Percentiles rank a stretch among this genome's conserved stretches.
phyloP scores from a whole-genome alignment of 2,797 vertebrate species.

The Diglossa cyanea region DNA sequence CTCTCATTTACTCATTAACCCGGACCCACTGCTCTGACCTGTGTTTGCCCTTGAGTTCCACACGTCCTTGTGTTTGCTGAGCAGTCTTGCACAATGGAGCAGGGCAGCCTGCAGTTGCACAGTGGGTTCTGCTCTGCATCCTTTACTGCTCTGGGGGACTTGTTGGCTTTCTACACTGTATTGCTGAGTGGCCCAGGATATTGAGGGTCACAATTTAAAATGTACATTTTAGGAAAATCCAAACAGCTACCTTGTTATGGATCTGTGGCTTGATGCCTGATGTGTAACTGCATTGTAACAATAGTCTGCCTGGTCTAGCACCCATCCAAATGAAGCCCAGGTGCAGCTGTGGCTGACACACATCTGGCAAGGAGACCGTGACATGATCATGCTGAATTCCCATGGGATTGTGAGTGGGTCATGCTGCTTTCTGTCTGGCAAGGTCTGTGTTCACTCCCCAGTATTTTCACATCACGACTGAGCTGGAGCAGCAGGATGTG shows the following conservation, averaged over 20 bases:
- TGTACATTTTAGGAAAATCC: not conserved
- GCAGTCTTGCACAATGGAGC: not conserved
- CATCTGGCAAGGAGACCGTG: not conserved
- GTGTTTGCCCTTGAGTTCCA: not conserved
- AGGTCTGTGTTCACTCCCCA: not conserved
- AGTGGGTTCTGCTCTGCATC: not conserved
- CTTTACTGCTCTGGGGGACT: not conserved
- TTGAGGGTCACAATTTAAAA: not conserved
- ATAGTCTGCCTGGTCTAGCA: not conserved
- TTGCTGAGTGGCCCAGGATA: not conserved
- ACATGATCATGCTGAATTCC: not conserved
- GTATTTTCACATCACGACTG: not conserved
- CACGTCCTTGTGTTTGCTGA: not conserved
- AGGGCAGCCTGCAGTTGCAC: not conserved
- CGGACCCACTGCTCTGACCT: not conserved
- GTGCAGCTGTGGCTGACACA: not conserved
- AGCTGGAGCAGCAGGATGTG: not conserved
- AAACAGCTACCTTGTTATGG: not conserved
- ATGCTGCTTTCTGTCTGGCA: not conserved
- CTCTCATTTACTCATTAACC: not conserved
- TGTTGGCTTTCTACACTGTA: not conserved
- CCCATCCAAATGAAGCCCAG: not conserved
- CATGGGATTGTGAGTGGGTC: rapidly evolving
- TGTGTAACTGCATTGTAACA: not conserved
- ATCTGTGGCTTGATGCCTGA: not conserved